Evolutionary conservation across 1,140 invertebrate species (phyloP), one percentile per base, ranked within the genome.

Genomic region (Ceratina calcarata): DNA sequence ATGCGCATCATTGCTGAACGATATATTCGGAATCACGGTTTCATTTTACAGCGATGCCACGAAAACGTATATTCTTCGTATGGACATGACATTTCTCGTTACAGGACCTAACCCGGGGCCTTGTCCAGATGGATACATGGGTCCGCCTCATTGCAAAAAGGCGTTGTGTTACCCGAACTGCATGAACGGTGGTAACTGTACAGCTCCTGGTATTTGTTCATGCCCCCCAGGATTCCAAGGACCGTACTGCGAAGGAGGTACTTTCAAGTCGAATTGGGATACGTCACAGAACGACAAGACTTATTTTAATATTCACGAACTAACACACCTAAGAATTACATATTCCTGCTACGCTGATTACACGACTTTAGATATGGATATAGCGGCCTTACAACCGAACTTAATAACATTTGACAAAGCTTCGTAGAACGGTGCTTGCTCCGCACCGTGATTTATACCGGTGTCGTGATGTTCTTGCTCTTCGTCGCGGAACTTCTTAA

Each of bases 381-480:
- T 99, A 18, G 99, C 99, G 7, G 95, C 95, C 92, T 97, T 98
- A 92, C 99, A 99, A 2, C 98, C 98, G 57, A 96, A 89, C 93
- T 99, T 99, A 68, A 99, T 99, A 18, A 96, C 94, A 86, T 96
- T 94, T 13, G 96, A 96, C 24, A 99, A 92, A 1, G 95, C 94
- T 88, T 96, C 93, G 91, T 99, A 99, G 85, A 98, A 97, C 0
- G 98, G 98, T 7, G 99, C 97, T 93, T 99, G 95, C 90, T 98
- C 96, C 0, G 99, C 99, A 22, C 99, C 98, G 84, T 99, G 95
- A 87, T 97, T 95, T 58, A 99, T 94, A 16, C 99, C 99, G 1
- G 96, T 98, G 90, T 99, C 99, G 91, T 99, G 98, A 93, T 99
- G 99, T 88, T 99, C 98, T 90, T 99, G 96, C 91, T 99, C 99